These are phyloP conservation scores for Pararge aegeria DNA, from an alignment of 1,140 invertebrate genomes.

Conservation along the genomic window DNA sequence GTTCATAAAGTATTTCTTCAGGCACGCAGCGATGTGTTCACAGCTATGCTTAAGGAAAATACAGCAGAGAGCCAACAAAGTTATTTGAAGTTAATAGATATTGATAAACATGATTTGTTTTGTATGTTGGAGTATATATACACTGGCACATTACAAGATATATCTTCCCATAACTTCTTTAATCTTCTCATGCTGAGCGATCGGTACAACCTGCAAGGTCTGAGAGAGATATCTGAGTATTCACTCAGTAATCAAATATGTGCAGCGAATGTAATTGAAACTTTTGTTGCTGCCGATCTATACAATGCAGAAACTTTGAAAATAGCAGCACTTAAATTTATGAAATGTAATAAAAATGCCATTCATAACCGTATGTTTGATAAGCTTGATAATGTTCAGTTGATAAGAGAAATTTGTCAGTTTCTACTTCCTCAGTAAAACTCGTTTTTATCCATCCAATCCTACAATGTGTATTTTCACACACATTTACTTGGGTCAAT, in stretches of 20 bases:
- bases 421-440: conserved; percentile 37
- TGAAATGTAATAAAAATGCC: conserved; percentile 48
- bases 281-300: conserved; percentile 53
- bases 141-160: conserved; percentile 55
- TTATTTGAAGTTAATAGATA: conserved; percentile 60
- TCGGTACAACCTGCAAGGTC: conserved; percentile 51
- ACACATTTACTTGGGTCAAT: no score
- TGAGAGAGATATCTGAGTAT: conserved; percentile 53
- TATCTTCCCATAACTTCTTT: conserved; percentile 50
- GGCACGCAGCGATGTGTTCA: conserved; percentile 65
- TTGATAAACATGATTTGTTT: conserved; percentile 52
- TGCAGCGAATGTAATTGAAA: conserved; percentile 58
- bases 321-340: conserved; percentile 50
- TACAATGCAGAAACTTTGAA: conserved; percentile 57
- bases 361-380: conserved; percentile 51
- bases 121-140: conserved; percentile 62
- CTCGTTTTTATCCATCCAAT: no score
- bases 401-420: conserved; percentile 58
- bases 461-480: no score
- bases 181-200: conserved; percentile 62
- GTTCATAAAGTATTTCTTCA: conserved; percentile 59
- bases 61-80: conserved; percentile 63
- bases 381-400: conserved; percentile 53
- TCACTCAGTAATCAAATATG: conserved; percentile 44
- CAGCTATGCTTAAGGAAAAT: conserved; percentile 69